A percentile compares a stretch with the other conserved stretches of the same genome.
Evolutionary conservation across 2,888 invertebrate genomes (phyloP).

Genomic region (Andrena praecox): DNA sequence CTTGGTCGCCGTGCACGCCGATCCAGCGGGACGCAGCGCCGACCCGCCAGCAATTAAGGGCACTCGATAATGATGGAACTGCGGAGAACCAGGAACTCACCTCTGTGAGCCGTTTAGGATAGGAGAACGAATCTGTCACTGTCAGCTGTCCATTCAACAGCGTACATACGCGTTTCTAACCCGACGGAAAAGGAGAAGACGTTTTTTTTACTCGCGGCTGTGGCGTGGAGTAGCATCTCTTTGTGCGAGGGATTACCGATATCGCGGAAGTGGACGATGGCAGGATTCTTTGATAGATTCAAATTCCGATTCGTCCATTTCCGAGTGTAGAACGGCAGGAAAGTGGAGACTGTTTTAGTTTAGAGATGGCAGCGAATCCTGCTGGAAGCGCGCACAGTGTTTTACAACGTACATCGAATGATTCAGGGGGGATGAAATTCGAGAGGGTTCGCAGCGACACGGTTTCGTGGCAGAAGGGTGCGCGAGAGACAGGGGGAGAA

Average conservation of each 20-base stretch:
- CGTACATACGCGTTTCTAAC: slow-evolving; percentile 37
- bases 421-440: slow-evolving; percentile 22
- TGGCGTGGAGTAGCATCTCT: not conserved
- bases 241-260: not conserved
- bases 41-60: slow-evolving; percentile 69
- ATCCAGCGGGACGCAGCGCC: slow-evolving; percentile 24
- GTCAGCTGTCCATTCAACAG: slow-evolving; percentile 68
- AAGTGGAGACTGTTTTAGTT: too few relatives aligned
- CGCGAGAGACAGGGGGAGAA: slow-evolving; percentile 1
- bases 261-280: not conserved
- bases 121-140: slow-evolving; percentile 69
- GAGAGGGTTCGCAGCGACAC: slow-evolving; percentile 7
- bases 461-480: slow-evolving; percentile 19
- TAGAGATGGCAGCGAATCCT: too few relatives aligned
- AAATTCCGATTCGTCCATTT: too few relatives aligned
- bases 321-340: too few relatives aligned
- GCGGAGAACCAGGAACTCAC: slow-evolving; percentile 53
- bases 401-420: not conserved
- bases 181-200: slow-evolving; percentile 51
- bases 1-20: not conserved
- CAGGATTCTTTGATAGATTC: too few relatives aligned
- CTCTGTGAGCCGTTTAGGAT: slow-evolving; percentile 56
- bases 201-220: slow-evolving; percentile 28
- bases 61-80: slow-evolving; percentile 72
- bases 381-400: not conserved